phyloP scores from a whole-genome alignment of 2,113 vertebrate species.

The Apodemus speciosus region DNA sequence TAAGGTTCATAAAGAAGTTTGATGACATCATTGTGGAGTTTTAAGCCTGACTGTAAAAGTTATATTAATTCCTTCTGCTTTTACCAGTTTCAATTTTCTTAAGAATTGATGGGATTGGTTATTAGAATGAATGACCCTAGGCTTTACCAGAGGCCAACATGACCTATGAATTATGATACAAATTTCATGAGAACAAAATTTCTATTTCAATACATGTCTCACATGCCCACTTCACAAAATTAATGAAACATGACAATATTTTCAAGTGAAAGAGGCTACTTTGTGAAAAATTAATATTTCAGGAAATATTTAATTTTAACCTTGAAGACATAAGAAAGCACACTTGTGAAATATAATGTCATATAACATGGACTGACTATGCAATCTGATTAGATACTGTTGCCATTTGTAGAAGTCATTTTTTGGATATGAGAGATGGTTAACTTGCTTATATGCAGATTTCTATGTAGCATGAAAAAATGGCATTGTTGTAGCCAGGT shows the following conservation, averaged over 20 bases:
- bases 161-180: constrained; percentile 93
- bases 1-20: constrained; percentile 95
- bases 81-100: constrained; percentile 93
- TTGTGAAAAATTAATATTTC: constrained; percentile 93
- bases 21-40: constrained; percentile 96
- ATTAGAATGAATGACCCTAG: constrained; percentile 96
- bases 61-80: constrained; percentile 98
- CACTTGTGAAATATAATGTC: constrained; percentile 75
- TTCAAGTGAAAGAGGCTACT: constrained; percentile 90
- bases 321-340: constrained; percentile 67
- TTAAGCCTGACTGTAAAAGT: constrained; percentile 96
- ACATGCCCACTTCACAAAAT: constrained; percentile 92
- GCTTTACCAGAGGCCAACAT: constrained; percentile 94
- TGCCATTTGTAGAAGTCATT: constrained; percentile 73
- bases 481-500: constrained; percentile 71
- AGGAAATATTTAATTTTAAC: constrained; percentile 78
- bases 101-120: constrained; percentile 93
- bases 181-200: constrained; percentile 94
- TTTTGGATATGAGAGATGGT: constrained; percentile 67
- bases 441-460: constrained; percentile 79
- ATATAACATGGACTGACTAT: constrained; percentile 62
- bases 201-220: constrained; percentile 91
- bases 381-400: constrained; percentile 57
- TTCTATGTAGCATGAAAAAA: constrained; percentile 79
- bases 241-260: constrained; percentile 93